These are phyloP conservation scores for Argyrosomus japonicus DNA, from an alignment of 2,113 vertebrate genomes.

Conservation along the genomic window DNA sequence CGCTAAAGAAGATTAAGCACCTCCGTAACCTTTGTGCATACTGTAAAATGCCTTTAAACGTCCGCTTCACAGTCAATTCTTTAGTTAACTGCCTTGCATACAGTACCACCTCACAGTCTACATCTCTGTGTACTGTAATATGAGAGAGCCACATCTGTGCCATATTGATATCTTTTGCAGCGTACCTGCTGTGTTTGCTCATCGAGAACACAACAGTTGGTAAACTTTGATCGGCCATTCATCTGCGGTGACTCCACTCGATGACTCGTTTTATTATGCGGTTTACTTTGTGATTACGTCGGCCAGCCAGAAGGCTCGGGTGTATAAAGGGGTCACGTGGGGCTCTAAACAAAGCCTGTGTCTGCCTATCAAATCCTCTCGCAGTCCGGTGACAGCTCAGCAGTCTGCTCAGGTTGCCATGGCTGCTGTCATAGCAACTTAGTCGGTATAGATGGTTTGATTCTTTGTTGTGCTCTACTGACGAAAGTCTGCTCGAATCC, in stretches of 20 bases:
- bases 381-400: slow-evolving; percentile 64
- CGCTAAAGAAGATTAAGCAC: slow-evolving; percentile 16
- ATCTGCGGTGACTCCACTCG: slow-evolving; percentile 9
- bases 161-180: slow-evolving; percentile 3
- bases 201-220: slow-evolving; percentile 47
- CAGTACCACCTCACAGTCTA: neutral
- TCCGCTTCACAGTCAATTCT: slow-evolving; percentile 9
- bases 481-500: slow-evolving; percentile 48
- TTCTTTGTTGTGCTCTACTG: slow-evolving; percentile 14
- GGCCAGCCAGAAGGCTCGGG: slow-evolving; percentile 10
- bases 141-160: slow-evolving; percentile 1
- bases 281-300: slow-evolving; percentile 50
- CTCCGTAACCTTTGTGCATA: slow-evolving; percentile 39
- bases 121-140: neutral
- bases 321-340: slow-evolving; percentile 55
- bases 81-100: neutral
- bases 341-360: slow-evolving; percentile 52
- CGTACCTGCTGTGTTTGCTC: slow-evolving; percentile 44
- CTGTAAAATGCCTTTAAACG: slow-evolving; percentile 37
- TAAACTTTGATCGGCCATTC: slow-evolving; percentile 59
- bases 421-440: slow-evolving; percentile 70
- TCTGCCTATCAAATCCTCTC: slow-evolving; percentile 66
- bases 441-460: slow-evolving; percentile 35
- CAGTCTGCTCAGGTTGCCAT: slow-evolving; percentile 63
- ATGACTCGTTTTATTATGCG: slow-evolving; percentile 52